These are phyloP conservation scores for Tenthredo amoena DNA, from an alignment of 2,888 invertebrate species.

Conservation along the genomic window DNA sequence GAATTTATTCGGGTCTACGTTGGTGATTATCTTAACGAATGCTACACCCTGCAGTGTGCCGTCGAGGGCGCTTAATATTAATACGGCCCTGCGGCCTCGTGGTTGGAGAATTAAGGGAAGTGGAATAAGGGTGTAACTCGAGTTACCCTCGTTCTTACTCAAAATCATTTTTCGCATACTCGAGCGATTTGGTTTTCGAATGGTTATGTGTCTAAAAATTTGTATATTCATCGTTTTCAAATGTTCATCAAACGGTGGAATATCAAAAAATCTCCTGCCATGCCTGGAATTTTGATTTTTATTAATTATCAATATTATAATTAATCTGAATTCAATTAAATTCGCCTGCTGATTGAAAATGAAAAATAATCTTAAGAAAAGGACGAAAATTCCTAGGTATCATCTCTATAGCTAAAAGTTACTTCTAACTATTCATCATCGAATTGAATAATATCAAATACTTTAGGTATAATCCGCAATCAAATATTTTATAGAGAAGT, in stretches of 20 bases:
- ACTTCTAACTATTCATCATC: background rate
- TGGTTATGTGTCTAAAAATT: background rate
- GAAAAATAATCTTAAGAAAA: background rate
- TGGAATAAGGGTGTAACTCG: slow-evolving; percentile 16
- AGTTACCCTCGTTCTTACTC: slow-evolving; percentile 5
- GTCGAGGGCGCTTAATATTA: slow-evolving; percentile 45
- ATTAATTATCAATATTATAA: background rate
- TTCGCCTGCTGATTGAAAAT: background rate
- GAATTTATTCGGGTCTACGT: slow-evolving; percentile 68
- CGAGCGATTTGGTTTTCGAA: background rate
- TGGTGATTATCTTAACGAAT: slow-evolving; percentile 69
- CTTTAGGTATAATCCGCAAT: background rate
- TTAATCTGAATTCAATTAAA: background rate
- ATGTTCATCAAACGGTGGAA: background rate
- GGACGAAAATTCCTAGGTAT: background rate
- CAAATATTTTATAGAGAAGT: background rate
- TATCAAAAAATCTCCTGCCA: background rate
- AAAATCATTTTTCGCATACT: slow-evolving; percentile 10
- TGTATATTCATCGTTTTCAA: background rate
- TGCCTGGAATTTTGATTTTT: background rate
- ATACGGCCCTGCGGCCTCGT: slow-evolving; percentile 47
- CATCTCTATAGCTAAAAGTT: background rate
- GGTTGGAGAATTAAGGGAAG: slow-evolving; percentile 36
- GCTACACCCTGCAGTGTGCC: slow-evolving; percentile 35
- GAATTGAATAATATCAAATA: background rate